Evolutionary conservation across 2,113 vertebrate genomes (phyloP).

Genomic region (Sarotherodon lohbergeri): DNA sequence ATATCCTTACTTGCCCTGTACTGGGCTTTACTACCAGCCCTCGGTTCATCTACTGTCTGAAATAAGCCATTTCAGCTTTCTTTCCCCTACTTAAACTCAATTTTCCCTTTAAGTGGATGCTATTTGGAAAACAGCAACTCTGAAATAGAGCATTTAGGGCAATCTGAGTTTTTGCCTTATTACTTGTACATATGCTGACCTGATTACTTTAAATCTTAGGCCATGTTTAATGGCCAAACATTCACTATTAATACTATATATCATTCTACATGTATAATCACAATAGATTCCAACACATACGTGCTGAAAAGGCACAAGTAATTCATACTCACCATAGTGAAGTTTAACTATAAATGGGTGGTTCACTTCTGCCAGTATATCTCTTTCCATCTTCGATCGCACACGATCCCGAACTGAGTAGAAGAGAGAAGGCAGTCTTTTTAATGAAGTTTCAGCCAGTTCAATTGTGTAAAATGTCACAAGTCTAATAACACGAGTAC

Average conservation of each 20-base stretch:
- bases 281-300: not conserved
- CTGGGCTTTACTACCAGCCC: not conserved
- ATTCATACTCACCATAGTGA: conserved; percentile 82
- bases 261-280: not conserved
- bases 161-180: not conserved
- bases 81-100: not conserved
- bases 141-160: not conserved
- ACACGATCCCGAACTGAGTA: conserved; percentile 87
- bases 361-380: conserved; percentile 95
- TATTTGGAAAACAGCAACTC: not conserved
- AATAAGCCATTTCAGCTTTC: not conserved
- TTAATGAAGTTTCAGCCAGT: not conserved
- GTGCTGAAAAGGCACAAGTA: not conserved
- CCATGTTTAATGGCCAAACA: not conserved
- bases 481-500: not conserved
- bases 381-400: conserved; percentile 94
- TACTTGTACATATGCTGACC: not conserved
- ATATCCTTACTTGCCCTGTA: not conserved
- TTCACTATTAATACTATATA: not conserved
- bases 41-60: not conserved
- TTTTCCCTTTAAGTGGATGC: not conserved
- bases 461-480: not conserved
- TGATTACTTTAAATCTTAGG: not conserved
- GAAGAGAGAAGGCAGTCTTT: not conserved
- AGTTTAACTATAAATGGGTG: conserved; percentile 97